A percentile compares a stretch with the other conserved stretches of the same genome.
Evolutionary conservation across 2,113 vertebrate species (phyloP).

Genomic region (Panthera uncia): DNA sequence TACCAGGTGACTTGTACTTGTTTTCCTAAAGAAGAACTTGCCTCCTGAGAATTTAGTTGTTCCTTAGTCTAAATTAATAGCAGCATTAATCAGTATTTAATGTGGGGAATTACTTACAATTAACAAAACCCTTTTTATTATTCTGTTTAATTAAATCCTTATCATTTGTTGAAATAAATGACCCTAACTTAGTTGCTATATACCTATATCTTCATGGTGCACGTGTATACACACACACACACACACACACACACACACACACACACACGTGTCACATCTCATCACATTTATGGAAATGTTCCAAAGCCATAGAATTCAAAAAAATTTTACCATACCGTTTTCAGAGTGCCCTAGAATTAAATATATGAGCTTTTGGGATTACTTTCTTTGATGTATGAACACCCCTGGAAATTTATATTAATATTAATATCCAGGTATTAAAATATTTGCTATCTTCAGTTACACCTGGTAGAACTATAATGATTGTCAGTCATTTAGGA

Average conservation of each 20-base stretch:
- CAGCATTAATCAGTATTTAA: background rate
- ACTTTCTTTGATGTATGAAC: slow-evolving; percentile 58
- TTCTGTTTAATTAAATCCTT: background rate
- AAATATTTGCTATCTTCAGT: slow-evolving; percentile 59
- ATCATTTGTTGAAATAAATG: slow-evolving; percentile 19
- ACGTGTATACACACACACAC: background rate
- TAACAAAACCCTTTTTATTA: background rate
- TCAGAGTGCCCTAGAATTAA: slow-evolving; percentile 42
- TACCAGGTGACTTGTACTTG: background rate
- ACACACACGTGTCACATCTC: background rate
- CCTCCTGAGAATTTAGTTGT: background rate
- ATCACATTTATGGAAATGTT: background rate
- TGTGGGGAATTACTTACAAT: background rate
- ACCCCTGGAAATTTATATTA: slow-evolving; percentile 38
- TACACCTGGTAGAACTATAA: slow-evolving; percentile 42
- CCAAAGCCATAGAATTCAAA: background rate
- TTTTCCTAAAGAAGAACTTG: background rate
- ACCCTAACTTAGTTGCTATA: background rate
- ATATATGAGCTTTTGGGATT: background rate
- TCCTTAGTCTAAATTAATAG: slow-evolving; percentile 2
- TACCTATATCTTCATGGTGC: background rate
- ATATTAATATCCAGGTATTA: slow-evolving; percentile 32
- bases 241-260: background rate
- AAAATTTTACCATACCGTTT: background rate
- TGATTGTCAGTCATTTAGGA: background rate